A percentile compares a stretch with the other conserved stretches of the same genome.
These are phyloP conservation scores for Pipistrellus nathusii DNA, from an alignment of 2,797 vertebrate genomes.

Conservation along the genomic window DNA sequence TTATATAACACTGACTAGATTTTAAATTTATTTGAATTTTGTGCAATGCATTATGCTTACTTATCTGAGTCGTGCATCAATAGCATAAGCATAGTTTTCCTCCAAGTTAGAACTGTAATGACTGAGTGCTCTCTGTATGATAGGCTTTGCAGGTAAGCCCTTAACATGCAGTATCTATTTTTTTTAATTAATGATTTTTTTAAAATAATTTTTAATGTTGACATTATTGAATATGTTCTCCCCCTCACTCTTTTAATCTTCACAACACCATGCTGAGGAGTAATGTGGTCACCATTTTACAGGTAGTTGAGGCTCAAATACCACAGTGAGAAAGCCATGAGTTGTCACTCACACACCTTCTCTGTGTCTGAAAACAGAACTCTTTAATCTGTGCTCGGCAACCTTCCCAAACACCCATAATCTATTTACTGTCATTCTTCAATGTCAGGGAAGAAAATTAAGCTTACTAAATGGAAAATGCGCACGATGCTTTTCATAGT, in stretches of 20 bases:
- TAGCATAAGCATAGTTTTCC: neutral
- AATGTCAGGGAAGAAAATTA: slow-evolving; percentile 58
- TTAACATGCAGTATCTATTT: neutral
- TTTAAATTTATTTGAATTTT: neutral
- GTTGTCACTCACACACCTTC: neutral
- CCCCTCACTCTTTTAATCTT: neutral
- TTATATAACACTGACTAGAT: neutral
- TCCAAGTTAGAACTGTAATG: neutral
- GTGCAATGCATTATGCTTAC: neutral
- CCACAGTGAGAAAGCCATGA: neutral
- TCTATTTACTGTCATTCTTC: slow-evolving; percentile 43
- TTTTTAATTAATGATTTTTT: neutral
- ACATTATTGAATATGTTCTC: neutral
- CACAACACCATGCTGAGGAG: neutral
- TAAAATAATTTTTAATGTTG: neutral
- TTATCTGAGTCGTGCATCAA: neutral
- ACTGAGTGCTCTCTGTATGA: neutral
- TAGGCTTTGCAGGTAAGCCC: neutral
- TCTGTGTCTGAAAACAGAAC: slow-evolving; percentile 23
- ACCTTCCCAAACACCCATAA: neutral
- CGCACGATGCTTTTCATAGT: neutral
- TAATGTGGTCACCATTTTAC: neutral
- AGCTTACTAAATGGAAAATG: slow-evolving; percentile 39
- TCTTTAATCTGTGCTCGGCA: neutral
- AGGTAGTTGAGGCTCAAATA: neutral